Percentiles rank a stretch among this genome's conserved stretches.
These are phyloP conservation scores for Microtus oregoni DNA, from an alignment of 2,113 vertebrate genomes.

Conservation along the genomic window DNA sequence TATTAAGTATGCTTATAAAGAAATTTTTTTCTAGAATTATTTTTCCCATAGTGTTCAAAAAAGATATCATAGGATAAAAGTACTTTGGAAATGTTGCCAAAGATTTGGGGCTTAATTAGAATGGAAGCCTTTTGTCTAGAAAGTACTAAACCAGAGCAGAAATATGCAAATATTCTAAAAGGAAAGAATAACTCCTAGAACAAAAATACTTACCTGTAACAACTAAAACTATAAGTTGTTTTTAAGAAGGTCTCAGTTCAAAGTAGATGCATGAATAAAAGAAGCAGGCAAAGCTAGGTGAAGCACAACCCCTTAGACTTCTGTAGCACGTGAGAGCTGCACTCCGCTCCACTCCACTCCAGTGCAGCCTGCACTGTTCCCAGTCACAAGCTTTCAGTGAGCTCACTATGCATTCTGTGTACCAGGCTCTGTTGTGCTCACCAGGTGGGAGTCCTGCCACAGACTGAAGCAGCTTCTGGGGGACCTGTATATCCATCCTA, in stretches of 20 bases:
- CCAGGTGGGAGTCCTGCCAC: neutral
- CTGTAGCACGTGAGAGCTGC: neutral
- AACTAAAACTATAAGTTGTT: neutral
- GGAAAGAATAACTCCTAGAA: neutral
- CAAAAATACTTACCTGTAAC: neutral
- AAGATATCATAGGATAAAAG: neutral
- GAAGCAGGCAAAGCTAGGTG: neutral
- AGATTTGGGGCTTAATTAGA: conserved; percentile 1
- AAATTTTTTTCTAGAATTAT: conserved; percentile 39
- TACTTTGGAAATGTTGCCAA: neutral
- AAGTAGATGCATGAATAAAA: conserved; percentile 42
- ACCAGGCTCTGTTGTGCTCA: neutral
- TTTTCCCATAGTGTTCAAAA: neutral
- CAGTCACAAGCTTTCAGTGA: neutral
- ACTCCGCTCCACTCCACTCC: neutral
- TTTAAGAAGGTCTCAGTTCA: neutral
- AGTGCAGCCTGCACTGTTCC: neutral
- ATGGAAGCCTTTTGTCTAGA: conserved; percentile 20
- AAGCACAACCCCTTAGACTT: neutral
- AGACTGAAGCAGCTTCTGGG: neutral
- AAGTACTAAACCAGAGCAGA: neutral
- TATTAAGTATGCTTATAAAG: neutral
- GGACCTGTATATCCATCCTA: neutral
- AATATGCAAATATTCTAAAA: neutral
- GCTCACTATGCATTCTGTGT: neutral